Percentiles rank a stretch among this genome's conserved stretches.
Evolutionary conservation across 2,113 vertebrate genomes (phyloP).

Genomic region (Acinonyx jubatus): DNA sequence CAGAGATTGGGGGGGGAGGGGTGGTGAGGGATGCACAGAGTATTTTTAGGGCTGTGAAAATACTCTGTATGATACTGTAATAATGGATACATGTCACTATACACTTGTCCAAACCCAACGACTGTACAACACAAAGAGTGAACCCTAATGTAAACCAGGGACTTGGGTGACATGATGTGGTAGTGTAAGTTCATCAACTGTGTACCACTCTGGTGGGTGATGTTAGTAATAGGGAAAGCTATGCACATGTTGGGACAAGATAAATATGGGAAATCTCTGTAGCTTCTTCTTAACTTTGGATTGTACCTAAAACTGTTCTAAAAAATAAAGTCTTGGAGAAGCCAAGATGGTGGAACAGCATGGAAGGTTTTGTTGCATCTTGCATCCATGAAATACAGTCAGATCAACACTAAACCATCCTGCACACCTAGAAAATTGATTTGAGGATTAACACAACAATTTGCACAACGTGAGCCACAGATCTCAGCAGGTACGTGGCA

Average conservation of each 20-base stretch:
- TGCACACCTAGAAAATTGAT: too few species aligned
- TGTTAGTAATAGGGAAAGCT: not conserved
- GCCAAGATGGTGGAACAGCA: too few species aligned
- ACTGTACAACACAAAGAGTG: not conserved
- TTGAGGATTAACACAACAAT: too few species aligned
- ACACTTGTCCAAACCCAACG: not conserved
- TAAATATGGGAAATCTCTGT: not conserved
- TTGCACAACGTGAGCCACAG: too few species aligned
- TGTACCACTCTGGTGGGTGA: not conserved
- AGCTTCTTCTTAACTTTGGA: not conserved
- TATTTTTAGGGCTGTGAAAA: not conserved
- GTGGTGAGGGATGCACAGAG: not conserved
- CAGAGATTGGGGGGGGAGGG: not conserved
- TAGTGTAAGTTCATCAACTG: not conserved
- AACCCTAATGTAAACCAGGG: not conserved
- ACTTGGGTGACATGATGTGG: not conserved
- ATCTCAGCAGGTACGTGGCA: too few species aligned
- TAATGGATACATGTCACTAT: not conserved
- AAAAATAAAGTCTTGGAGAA: not conserved
- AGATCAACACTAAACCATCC: too few species aligned
- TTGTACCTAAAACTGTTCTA: not conserved
- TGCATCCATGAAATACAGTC: too few species aligned
- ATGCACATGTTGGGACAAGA: not conserved
- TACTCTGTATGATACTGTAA: not conserved
- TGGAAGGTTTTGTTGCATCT: too few species aligned